Conservation (phyloP, 2,888 invertebrate genomes). For the Xanthia togata region DNA sequence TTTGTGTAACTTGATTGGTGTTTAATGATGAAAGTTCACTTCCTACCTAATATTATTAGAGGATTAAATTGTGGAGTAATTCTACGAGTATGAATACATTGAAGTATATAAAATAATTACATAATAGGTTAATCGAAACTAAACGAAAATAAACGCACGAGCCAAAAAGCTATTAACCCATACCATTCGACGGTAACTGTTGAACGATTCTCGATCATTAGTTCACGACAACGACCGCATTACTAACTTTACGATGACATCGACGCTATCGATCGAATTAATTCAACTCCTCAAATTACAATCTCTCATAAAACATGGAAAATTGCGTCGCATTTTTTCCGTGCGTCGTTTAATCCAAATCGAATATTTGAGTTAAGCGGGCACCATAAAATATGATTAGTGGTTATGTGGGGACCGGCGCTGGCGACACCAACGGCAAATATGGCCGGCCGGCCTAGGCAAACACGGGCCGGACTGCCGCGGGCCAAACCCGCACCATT, state of each 20-base stretch:
- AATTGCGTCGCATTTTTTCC: constrained; percentile 71
- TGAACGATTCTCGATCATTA: constrained; percentile 41
- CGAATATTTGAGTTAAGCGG: constrained; percentile 82
- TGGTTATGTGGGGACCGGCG: constrained; percentile 79
- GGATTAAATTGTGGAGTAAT: background rate
- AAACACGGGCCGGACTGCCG: constrained; percentile 73
- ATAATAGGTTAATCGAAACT: background rate
- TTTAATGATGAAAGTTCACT: background rate
- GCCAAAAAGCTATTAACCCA: constrained; percentile 30
- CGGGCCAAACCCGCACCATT: constrained; percentile 72
- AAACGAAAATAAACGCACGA: constrained; percentile 6
- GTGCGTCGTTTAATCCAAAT: constrained; percentile 83
- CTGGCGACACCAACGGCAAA: constrained; percentile 80
- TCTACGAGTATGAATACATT: background rate
- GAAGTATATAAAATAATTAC: background rate
- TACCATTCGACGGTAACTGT: constrained; percentile 28
- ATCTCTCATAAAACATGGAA: constrained; percentile 63
- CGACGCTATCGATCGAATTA: constrained; percentile 59
- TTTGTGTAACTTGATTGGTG: background rate
- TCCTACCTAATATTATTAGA: background rate
- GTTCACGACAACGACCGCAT: constrained; percentile 53
- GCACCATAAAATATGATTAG: constrained; percentile 89
- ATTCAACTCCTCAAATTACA: constrained; percentile 63
- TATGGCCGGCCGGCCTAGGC: constrained; percentile 78
- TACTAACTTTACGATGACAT: constrained; percentile 53